Evolutionary conservation across 2,888 invertebrate genomes (phyloP).

Genomic region (Drosophila monieri): DNA sequence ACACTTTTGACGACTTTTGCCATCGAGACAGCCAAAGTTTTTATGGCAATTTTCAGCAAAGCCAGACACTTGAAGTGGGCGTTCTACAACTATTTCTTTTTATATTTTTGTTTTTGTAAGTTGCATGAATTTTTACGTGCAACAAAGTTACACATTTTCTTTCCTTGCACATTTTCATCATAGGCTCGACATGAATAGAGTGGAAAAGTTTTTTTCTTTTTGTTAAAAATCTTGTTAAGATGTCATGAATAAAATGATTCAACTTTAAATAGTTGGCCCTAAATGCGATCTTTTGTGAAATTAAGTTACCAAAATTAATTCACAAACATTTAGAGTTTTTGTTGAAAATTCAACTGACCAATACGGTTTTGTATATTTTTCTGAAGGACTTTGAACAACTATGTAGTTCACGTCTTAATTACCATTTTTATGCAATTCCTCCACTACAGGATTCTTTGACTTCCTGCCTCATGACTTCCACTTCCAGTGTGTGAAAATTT

Average conservation of each 20-base stretch:
- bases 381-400: neutral
- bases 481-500: constrained; percentile 14
- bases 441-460: neutral
- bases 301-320: constrained; percentile 7
- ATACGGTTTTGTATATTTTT: too few relatives aligned
- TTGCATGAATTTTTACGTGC: constrained; percentile 58
- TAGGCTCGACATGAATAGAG: constrained; percentile 54
- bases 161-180: constrained; percentile 16
- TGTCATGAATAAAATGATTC: neutral
- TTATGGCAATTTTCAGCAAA: constrained; percentile 61
- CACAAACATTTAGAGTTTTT: neutral
- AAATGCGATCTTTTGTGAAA: constrained; percentile 24
- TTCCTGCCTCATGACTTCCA: neutral
- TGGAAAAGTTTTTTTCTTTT: constrained; percentile 55
- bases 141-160: constrained; percentile 49
- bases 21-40: constrained; percentile 74
- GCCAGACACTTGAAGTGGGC: constrained; percentile 53
- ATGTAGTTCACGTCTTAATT: constrained; percentile 9
- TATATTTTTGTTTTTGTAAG: constrained; percentile 26
- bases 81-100: constrained; percentile 14
- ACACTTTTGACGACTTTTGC: constrained; percentile 65
- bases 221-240: constrained; percentile 34
- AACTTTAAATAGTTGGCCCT: constrained; percentile 1
- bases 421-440: neutral
- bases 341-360: neutral